A percentile compares a stretch with the other conserved stretches of the same genome.
Conservation (phyloP, 2,888 invertebrate genomes). For the Calliphora vomitoria region DNA sequence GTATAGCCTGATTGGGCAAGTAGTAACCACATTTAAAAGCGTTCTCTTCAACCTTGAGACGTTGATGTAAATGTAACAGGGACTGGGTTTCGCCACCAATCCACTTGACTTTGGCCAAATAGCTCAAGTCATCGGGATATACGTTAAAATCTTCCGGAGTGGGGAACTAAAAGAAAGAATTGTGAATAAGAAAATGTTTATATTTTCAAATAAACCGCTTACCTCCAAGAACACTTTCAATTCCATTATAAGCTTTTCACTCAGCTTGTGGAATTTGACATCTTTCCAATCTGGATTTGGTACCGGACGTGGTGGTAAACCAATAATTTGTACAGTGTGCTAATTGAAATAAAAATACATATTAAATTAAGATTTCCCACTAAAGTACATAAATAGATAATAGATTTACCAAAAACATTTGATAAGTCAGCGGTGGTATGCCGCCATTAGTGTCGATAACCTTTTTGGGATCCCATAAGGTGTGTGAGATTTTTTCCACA, state of each 20-base stretch:
- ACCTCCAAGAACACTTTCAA: slow-evolving; percentile 86
- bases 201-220: slow-evolving; percentile 31
- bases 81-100: slow-evolving; percentile 89
- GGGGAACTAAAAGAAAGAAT: slow-evolving; percentile 83
- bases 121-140: slow-evolving; percentile 84
- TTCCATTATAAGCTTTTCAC: slow-evolving; percentile 84
- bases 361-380: neutral
- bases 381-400: neutral
- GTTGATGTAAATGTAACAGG: slow-evolving; percentile 86
- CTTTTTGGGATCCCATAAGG: slow-evolving; percentile 89
- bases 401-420: slow-evolving; percentile 87
- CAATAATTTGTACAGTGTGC: slow-evolving; percentile 88
- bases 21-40: slow-evolving; percentile 86
- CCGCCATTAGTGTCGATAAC: slow-evolving; percentile 89
- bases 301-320: slow-evolving; percentile 87
- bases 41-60: slow-evolving; percentile 86
- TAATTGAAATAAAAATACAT: slow-evolving; percentile 78
- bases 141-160: slow-evolving; percentile 87
- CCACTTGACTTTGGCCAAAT: slow-evolving; percentile 85
- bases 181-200: neutral
- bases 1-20: slow-evolving; percentile 89
- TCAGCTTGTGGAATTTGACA: slow-evolving; percentile 85
- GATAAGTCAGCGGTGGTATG: slow-evolving; percentile 89
- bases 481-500: slow-evolving; percentile 89
- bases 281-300: slow-evolving; percentile 84